A percentile compares a stretch with the other conserved stretches of the same genome.
Evolutionary conservation across 2,797 vertebrate genomes (phyloP).

Genomic region (Sylvia borin): DNA sequence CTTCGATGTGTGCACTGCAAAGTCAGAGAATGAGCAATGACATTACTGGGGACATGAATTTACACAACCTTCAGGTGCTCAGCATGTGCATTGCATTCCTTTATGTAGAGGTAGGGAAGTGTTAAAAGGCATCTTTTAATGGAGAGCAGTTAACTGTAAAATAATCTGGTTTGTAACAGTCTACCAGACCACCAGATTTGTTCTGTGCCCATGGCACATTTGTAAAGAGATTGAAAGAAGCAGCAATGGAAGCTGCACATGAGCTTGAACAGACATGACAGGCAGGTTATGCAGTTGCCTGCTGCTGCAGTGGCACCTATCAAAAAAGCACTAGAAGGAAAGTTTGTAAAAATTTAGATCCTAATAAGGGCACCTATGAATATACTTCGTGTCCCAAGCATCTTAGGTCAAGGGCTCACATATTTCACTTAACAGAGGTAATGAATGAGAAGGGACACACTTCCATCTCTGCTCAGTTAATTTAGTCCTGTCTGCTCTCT

Average conservation of each 20-base stretch:
- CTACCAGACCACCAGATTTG: background rate
- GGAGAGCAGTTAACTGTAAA: background rate
- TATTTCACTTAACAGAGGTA: background rate
- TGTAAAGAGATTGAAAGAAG: background rate
- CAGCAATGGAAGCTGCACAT: background rate
- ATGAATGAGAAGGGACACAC: background rate
- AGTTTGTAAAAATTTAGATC: background rate
- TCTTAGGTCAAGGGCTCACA: background rate
- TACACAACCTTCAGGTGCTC: background rate
- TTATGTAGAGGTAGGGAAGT: background rate
- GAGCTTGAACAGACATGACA: background rate
- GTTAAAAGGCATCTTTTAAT: background rate
- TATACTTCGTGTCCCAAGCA: background rate
- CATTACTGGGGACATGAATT: background rate
- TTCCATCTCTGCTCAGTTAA: background rate
- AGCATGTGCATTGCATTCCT: background rate
- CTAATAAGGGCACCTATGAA: background rate
- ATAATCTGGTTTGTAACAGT: background rate
- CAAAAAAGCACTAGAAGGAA: background rate
- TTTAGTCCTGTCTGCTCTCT: background rate
- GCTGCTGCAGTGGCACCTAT: background rate
- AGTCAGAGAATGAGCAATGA: background rate
- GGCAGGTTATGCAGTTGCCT: background rate
- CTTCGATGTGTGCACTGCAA: background rate
- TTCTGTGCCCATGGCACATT: fast-evolving